phyloP scores from a whole-genome alignment of 2,113 vertebrate genomes.

The Capra hircus region DNA sequence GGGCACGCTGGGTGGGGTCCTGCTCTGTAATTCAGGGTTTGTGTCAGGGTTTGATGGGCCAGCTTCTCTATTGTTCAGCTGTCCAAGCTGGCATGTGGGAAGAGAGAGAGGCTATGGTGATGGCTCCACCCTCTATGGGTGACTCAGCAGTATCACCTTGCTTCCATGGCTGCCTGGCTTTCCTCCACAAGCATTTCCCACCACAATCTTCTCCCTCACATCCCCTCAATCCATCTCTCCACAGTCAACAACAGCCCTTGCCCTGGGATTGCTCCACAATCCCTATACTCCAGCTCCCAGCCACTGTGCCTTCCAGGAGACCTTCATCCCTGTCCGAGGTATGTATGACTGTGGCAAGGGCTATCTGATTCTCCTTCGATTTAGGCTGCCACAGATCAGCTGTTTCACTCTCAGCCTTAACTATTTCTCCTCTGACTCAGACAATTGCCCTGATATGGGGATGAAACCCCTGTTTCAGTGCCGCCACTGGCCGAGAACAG shows the following conservation, averaged over 20 bases:
- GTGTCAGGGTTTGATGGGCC: background rate
- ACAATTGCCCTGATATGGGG: background rate
- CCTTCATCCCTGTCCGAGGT: rapidly evolving
- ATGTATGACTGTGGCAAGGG: background rate
- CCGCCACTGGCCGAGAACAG: rapidly evolving
- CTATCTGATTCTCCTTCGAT: background rate
- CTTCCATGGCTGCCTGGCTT: background rate
- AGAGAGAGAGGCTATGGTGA: background rate
- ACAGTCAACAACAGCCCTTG: background rate
- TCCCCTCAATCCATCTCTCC: background rate
- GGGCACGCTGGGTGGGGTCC: background rate
- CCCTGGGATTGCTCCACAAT: background rate
- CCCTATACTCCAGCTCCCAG: background rate
- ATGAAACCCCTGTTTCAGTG: background rate
- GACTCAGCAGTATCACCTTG: background rate
- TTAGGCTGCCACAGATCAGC: background rate
- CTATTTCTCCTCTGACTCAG: background rate
- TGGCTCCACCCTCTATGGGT: background rate
- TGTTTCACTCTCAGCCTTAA: background rate
- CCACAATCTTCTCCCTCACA: background rate
- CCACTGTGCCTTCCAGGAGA: background rate
- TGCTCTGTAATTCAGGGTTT: background rate
- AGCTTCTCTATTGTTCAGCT: background rate
- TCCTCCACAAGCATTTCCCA: background rate
- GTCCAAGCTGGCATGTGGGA: rapidly evolving